These are phyloP conservation scores for Galerucella nymphaeae DNA, from an alignment of 2,888 invertebrate genomes.

Conservation along the genomic window DNA sequence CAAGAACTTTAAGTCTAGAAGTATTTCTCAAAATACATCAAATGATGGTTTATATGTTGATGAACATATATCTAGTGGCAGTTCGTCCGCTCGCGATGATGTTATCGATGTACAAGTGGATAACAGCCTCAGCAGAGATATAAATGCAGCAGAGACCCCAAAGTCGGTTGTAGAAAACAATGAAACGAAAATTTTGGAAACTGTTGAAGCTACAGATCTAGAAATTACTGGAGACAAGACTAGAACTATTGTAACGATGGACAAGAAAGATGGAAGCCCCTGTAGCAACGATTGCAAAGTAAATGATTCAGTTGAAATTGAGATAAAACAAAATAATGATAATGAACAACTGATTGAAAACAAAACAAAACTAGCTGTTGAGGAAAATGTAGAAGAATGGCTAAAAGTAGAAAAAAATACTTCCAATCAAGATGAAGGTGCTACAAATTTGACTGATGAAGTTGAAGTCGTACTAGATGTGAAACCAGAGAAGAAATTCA, in stretches of 20 bases:
- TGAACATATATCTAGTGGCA: conserved; percentile 7
- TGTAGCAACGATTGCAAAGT: too few species aligned
- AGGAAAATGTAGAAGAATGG: neutral
- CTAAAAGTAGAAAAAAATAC: neutral
- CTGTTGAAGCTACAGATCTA: too few species aligned
- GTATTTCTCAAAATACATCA: neutral
- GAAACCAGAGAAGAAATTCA: neutral
- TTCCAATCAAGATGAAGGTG: neutral
- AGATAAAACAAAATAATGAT: too few species aligned
- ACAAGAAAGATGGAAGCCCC: too few species aligned
- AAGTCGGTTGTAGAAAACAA: too few species aligned
- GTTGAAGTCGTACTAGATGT: neutral
- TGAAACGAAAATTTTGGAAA: too few species aligned
- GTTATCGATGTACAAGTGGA: neutral
- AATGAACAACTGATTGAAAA: too few species aligned
- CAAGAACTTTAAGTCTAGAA: neutral
- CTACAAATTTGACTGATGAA: neutral
- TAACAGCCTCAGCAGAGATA: neutral
- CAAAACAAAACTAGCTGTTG: too few species aligned
- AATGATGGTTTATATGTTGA: neutral
- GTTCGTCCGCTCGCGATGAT: neutral
- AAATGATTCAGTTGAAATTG: too few species aligned
- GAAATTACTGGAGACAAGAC: too few species aligned
- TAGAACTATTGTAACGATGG: too few species aligned
- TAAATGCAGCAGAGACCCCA: neutral